Evolutionary conservation across 2,113 vertebrate genomes (phyloP).

Genomic region (Bostrychus sinensis): DNA sequence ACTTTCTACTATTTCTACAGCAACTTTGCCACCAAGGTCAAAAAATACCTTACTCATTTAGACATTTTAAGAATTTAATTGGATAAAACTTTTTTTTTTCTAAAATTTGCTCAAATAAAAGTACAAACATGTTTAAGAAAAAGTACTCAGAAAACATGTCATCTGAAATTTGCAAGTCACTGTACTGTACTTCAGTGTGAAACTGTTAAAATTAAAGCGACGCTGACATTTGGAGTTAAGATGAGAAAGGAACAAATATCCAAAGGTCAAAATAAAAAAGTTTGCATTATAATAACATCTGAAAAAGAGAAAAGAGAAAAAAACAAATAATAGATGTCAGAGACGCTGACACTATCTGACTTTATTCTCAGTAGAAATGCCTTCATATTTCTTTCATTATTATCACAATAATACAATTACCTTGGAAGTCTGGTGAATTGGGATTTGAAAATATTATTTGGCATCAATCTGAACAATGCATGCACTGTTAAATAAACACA

Average conservation of each 20-base stretch:
- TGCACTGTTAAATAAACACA: background rate
- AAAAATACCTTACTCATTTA: too few species aligned
- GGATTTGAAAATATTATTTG: constrained; percentile 2
- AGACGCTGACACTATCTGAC: background rate
- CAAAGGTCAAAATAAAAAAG: constrained; percentile 6
- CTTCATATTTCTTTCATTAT: constrained; percentile 12
- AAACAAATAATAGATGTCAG: background rate
- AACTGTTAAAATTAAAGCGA: constrained; percentile 10
- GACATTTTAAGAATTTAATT: too few species aligned
- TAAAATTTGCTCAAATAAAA: too few species aligned
- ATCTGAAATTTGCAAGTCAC: background rate
- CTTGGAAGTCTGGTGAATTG: background rate
- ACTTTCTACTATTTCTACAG: too few species aligned
- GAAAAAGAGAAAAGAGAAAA: background rate
- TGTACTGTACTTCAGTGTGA: background rate
- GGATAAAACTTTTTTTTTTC: too few species aligned
- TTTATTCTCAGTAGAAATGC: background rate
- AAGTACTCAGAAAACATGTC: too few species aligned
- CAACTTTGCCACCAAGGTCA: too few species aligned
- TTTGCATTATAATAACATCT: background rate
- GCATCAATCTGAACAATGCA: background rate
- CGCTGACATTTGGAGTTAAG: constrained; percentile 1
- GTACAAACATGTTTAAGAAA: too few species aligned
- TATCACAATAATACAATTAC: constrained; percentile 4
- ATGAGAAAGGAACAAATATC: background rate